Base-by-base conservation (phyloP, 2,888 invertebrate genomes). In the Lasioglossum oenotherae region DNA sequence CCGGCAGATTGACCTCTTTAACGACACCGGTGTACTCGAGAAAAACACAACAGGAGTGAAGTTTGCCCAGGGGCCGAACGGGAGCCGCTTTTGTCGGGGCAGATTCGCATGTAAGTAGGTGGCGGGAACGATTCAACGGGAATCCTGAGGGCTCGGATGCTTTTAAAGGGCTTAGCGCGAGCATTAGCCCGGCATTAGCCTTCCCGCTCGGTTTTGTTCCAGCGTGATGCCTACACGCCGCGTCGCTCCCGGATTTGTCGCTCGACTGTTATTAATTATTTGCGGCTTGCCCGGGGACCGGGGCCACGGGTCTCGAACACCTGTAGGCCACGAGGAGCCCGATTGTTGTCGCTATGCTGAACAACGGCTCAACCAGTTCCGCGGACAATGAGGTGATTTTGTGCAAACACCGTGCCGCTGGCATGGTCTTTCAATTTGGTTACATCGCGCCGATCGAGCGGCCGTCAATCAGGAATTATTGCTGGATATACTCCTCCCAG, bases 81-180 rank as follows among this genome's bases (percentile, higher is more conserved):
- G 57, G 38, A 35, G 14, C 49, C 46, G 80, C 87, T 85, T 88
- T 91, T 92, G 86, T 87, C 88, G 88, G 92, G 87, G 91, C 91
- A 92, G 91, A 92, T 91, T 92, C 92, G 91, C 88, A 90, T 89
- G 92, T 91, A 92, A 92, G 92, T 89, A 91, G 90, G 85, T 91
- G 89, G 81, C 83, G 44, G 38, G 80, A 74, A 83, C 74, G 81
- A 81, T 79, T 49, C 79, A 41, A 64, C 4, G 38, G 73, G 69
- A 44, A 73, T 76, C 41, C 69, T 49, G 46, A 64, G 64, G 73
- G 31, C 64, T 81, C 78, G 89, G 85, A 87, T 77, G 91, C 91
- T 92, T 91, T 91, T 92, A 91, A 91, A 91, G 91, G 92, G 88
- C 89, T 91, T 92, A 92, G 80, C 81, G 76, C 53, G 57, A 73